These are phyloP conservation scores for Phorcus lineatus DNA, from an alignment of 2,888 invertebrate genomes.

Conservation along the genomic window DNA sequence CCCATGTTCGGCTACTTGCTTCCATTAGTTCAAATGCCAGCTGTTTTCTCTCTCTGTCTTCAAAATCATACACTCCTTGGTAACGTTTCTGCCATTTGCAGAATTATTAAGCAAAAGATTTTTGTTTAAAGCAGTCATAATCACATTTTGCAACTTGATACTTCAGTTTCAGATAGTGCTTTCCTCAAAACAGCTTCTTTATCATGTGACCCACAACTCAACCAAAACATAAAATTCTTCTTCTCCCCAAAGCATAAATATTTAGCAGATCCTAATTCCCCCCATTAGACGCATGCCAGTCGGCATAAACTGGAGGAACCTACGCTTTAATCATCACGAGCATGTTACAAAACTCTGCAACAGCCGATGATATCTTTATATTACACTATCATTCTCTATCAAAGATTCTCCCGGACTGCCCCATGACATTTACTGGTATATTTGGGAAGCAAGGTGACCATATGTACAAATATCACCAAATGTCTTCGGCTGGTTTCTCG, in stretches of 20 bases:
- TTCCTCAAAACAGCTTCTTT: slow-evolving; percentile 3
- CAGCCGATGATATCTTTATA: too few species aligned
- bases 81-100: slow-evolving; percentile 16
- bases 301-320: too few species aligned
- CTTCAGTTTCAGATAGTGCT: slow-evolving; percentile 1
- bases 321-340: too few species aligned
- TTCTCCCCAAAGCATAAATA: neutral
- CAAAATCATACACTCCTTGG: slow-evolving; percentile 14
- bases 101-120: neutral
- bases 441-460: neutral
- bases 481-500: neutral
- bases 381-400: too few species aligned
- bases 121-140: neutral
- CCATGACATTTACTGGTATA: slow-evolving; percentile 1
- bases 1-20: neutral
- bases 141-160: slow-evolving; percentile 7
- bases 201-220: neutral
- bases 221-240: slow-evolving; percentile 10
- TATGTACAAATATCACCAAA: neutral
- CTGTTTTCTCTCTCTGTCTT: neutral
- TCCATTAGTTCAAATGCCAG: neutral
- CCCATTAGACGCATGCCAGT: neutral
- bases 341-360: too few species aligned
- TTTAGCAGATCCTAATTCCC: slow-evolving; percentile 9
- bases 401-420: neutral